A percentile compares a stretch with the other conserved stretches of the same genome.
These are phyloP conservation scores for Ctenopoma kingsleyae DNA, from an alignment of 2,797 vertebrate species.

Conservation along the genomic window DNA sequence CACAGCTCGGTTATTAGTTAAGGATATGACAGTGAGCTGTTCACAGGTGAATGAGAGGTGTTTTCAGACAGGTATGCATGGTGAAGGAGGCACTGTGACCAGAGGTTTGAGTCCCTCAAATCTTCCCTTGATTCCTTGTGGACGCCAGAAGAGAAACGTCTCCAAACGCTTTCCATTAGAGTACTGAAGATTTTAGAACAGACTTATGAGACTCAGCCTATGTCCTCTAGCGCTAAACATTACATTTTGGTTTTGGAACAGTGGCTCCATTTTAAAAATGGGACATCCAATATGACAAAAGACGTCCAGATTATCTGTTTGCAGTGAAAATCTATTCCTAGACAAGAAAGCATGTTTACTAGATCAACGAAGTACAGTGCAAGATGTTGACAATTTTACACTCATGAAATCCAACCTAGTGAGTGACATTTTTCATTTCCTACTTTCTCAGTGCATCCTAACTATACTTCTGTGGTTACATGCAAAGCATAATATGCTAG, in stretches of 20 bases:
- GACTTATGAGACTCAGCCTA: background rate
- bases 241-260: conserved; percentile 5
- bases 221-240: conserved; percentile 4
- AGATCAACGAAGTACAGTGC: conserved; percentile 54
- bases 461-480: conserved; percentile 39
- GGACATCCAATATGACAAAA: conserved; percentile 3
- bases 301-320: conserved; percentile 43
- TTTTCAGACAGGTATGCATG: conserved; percentile 6
- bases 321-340: conserved; percentile 37
- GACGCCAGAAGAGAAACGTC: background rate
- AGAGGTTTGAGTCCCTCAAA: conserved; percentile 11
- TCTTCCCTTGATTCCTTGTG: background rate
- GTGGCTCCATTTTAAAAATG: background rate
- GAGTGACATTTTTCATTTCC: conserved; percentile 8
- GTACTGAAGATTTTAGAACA: conserved; percentile 1
- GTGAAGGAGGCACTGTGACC: conserved; percentile 62
- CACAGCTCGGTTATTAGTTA: background rate
- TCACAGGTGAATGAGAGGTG: conserved; percentile 27
- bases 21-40: background rate
- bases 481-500: conserved; percentile 28
- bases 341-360: conserved; percentile 18
- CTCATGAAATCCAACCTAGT: conserved; percentile 30
- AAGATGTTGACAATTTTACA: conserved; percentile 21
- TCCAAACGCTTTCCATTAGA: background rate
- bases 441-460: conserved; percentile 23